These are phyloP conservation scores for Carabus problematicus DNA, from an alignment of 2,888 invertebrate species.

Conservation along the genomic window DNA sequence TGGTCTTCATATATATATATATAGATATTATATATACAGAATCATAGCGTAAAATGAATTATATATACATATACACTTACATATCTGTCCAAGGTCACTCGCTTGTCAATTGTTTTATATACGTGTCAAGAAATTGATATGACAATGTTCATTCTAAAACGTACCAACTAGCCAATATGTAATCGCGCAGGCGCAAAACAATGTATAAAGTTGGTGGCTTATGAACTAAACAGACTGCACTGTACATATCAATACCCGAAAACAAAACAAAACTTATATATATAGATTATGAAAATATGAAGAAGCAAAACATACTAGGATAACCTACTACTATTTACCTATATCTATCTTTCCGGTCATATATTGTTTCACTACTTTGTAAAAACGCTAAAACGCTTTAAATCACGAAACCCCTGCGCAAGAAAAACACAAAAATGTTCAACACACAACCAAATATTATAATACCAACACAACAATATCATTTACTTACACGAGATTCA, in stretches of 20 bases:
- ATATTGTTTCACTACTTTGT: neutral
- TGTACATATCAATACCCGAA: slow-evolving; percentile 42
- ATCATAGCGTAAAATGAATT: slow-evolving; percentile 34
- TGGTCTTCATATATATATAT: slow-evolving; percentile 30
- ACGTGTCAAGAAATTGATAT: slow-evolving; percentile 37
- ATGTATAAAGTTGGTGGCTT: slow-evolving; percentile 36
- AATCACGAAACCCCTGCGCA: neutral
- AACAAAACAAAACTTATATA: no score
- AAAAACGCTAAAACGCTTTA: neutral
- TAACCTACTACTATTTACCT: slow-evolving; percentile 8
- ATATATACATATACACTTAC: slow-evolving; percentile 41
- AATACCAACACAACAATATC: neutral
- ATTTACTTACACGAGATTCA: neutral
- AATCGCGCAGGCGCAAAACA: slow-evolving; percentile 38
- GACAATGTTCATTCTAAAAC: slow-evolving; percentile 40
- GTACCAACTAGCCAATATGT: slow-evolving; percentile 40
- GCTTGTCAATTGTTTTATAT: slow-evolving; percentile 44
- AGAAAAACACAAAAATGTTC: slow-evolving; percentile 1
- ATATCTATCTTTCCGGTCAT: neutral
- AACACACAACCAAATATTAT: slow-evolving; percentile 11
- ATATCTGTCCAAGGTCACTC: slow-evolving; percentile 43
- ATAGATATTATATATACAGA: slow-evolving; percentile 34
- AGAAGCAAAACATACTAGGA: neutral
- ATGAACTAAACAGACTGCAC: slow-evolving; percentile 43
- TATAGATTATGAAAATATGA: slow-evolving; percentile 10